Evolutionary conservation across 2,888 invertebrate species (phyloP), one percentile per base, ranked within the genome.

Genomic region (Abscondita cerata): DNA sequence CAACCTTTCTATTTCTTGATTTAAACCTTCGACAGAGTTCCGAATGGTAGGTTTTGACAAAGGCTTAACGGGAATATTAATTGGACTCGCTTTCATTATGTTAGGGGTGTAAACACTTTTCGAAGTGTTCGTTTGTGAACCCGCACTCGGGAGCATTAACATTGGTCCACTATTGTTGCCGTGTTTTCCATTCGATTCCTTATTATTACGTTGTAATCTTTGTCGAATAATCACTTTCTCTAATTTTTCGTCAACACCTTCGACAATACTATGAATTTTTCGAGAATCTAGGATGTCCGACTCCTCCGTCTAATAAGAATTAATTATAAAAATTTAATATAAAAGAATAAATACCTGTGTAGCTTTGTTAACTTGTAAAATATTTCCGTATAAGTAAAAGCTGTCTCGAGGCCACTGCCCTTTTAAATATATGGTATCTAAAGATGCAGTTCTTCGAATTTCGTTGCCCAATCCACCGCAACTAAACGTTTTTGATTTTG

Each of bases 21-120:
- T 94, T 15, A 93, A 85, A 16, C 93, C 93, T 80, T 95, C 94
- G 11, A 93, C 91, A 41, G 93, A 93, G 67, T 89, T 93, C 55
- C 93, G 84, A 77, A 92, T 91, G 58, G 90, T 89, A 73, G 90
- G 84, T 72, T 86, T 82, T 34, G 85, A 84, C 40, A 85, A 81
- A 58, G 83, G 82, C 68, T 84, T 83, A 81, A 67, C 80, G 73
- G 86, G 85, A 75, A 86, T 86, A 76, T 83, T 83, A 68, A 86
- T 83, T 62, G 84, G 83, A 72, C 83, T 83, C 64, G 84, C 84
- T 78, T 83, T 83, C 70, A 82, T 80, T 60, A 71, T 71, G 40
- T 76, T 73, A 34, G 76, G 53, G 57, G 73, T 70, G 64, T 70
- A 75, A 40, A 75, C 77, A 8, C 18, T 59, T 69, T 68, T 70